A percentile compares a stretch with the other conserved stretches of the same genome.
Evolutionary conservation across 30 jellyfish, hydroid and myxozoan species (phyloP).

Genomic region (Aurelia sp.): DNA sequence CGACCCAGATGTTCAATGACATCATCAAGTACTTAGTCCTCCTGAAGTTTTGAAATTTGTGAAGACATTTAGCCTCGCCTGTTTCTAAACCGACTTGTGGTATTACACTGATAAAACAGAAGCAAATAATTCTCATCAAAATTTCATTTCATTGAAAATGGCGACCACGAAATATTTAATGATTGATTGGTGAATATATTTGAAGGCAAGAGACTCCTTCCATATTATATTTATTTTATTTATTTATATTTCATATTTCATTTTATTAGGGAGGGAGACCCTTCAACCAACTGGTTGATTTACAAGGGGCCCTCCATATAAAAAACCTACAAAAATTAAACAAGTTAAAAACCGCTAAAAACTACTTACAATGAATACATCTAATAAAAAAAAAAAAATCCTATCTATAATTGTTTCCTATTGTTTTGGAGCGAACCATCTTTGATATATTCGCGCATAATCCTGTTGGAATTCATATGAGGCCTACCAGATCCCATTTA

Average conservation of each 20-base stretch:
- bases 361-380: too few species aligned
- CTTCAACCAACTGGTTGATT: too few species aligned
- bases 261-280: too few species aligned
- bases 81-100: background rate
- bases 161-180: constrained; percentile 26
- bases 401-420: too few species aligned
- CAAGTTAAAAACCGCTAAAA: too few species aligned
- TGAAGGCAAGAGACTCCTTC: constrained; percentile 54
- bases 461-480: constrained; percentile 56
- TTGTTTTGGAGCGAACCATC: constrained; percentile 40
- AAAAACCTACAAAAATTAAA: too few species aligned
- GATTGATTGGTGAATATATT: constrained; percentile 40
- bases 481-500: constrained; percentile 37
- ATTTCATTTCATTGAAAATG: constrained; percentile 20
- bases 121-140: constrained; percentile 29
- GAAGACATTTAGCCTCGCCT: background rate
- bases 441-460: constrained; percentile 10
- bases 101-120: background rate
- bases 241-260: too few species aligned
- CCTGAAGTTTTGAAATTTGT: too few species aligned
- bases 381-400: too few species aligned
- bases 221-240: too few species aligned
- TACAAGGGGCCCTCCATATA: too few species aligned
- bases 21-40: background rate
- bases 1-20: background rate